phyloP scores from a whole-genome alignment of 2,797 vertebrate species.

The Hydrophis major region DNA sequence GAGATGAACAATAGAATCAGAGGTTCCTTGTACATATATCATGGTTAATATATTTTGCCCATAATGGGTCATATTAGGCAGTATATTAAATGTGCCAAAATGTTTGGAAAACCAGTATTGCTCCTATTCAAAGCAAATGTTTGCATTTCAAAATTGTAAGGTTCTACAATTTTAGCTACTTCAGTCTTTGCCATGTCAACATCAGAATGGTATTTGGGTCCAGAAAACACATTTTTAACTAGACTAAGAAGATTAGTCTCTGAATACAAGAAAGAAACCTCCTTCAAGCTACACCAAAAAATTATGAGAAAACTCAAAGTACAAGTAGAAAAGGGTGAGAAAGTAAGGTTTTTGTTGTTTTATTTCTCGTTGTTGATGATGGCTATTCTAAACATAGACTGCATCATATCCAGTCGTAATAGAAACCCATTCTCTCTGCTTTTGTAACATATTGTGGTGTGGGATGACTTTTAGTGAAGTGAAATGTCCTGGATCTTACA shows the following conservation, averaged over 20 bases:
- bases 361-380: not conserved
- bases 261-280: constrained; percentile 22
- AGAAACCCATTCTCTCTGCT: not conserved
- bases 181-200: not conserved
- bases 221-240: not conserved
- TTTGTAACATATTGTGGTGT: constrained; percentile 43
- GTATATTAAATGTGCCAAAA: not conserved
- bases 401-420: not conserved
- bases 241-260: not conserved
- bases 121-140: not conserved
- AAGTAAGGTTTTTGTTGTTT: not conserved
- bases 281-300: not conserved
- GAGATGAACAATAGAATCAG: not conserved
- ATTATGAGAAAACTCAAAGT: not conserved
- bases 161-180: not conserved
- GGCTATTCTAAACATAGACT: not conserved
- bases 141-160: not conserved
- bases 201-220: not conserved
- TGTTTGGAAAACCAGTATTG: not conserved
- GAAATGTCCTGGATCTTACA: constrained; percentile 51
- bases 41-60: not conserved
- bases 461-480: constrained; percentile 58
- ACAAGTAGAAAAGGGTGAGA: constrained; percentile 1
- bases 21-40: not conserved
- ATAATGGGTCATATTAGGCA: not conserved